A percentile compares a stretch with the other conserved stretches of the same genome.
Conservation (phyloP, 2,888 invertebrate genomes). For the Metalampra italica region DNA sequence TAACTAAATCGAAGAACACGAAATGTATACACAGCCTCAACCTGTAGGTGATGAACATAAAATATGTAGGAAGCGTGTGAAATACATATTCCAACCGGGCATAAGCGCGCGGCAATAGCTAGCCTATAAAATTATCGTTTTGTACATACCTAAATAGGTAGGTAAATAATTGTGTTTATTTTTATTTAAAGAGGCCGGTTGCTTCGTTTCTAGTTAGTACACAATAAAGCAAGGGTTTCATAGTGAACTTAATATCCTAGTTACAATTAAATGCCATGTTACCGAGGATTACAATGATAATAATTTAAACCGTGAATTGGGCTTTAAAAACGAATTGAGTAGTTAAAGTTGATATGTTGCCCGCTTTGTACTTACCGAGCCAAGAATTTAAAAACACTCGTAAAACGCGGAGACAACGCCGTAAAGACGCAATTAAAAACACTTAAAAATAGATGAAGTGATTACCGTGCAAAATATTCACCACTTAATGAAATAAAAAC, state of each 20-base stretch:
- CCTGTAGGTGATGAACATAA: too few relatives aligned
- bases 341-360: conserved; percentile 20
- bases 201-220: neutral
- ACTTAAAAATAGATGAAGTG: conserved; percentile 60
- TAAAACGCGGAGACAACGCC: conserved; percentile 39
- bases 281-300: conserved; percentile 19
- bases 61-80: too few relatives aligned
- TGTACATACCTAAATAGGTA: too few relatives aligned
- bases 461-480: conserved; percentile 40
- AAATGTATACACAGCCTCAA: too few relatives aligned
- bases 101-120: too few relatives aligned
- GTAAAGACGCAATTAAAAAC: conserved; percentile 59
- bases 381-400: conserved; percentile 30
- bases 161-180: too few relatives aligned
- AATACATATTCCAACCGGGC: too few relatives aligned
- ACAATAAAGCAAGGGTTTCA: neutral
- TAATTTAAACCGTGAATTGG: conserved; percentile 26
- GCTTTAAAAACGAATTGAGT: conserved; percentile 29
- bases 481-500: conserved; percentile 27
- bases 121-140: too few relatives aligned
- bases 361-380: conserved; percentile 5
- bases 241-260: neutral
- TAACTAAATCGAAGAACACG: too few relatives aligned
- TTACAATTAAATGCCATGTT: neutral
- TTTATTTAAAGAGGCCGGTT: too few relatives aligned